Percentiles rank a stretch among this genome's conserved stretches.
Evolutionary conservation across 2,113 vertebrate genomes (phyloP).

Genomic region (Sigmodon hispidus): DNA sequence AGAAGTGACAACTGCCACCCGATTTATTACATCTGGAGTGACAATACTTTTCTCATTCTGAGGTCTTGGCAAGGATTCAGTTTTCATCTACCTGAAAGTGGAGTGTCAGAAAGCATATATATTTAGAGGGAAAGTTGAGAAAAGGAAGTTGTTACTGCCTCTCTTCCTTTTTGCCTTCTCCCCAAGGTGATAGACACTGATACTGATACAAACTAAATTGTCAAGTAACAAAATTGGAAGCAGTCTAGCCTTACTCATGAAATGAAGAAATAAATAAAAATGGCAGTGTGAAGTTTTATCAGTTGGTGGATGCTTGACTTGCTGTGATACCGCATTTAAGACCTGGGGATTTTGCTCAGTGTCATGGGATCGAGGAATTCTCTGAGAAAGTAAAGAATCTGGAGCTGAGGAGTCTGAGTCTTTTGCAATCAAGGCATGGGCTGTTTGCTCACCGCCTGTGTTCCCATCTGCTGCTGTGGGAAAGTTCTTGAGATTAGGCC

Average conservation of each 20-base stretch:
- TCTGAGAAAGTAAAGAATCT: not conserved
- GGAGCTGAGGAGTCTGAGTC: slow-evolving; percentile 20
- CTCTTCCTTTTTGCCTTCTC: slow-evolving; percentile 1
- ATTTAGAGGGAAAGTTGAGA: slow-evolving; percentile 36
- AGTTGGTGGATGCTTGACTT: slow-evolving; percentile 62
- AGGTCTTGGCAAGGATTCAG: slow-evolving; percentile 15
- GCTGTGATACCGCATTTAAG: slow-evolving; percentile 42
- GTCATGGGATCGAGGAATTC: slow-evolving; percentile 55
- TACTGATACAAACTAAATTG: slow-evolving; percentile 62
- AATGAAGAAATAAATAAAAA: slow-evolving; percentile 76
- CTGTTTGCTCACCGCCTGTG: not conserved
- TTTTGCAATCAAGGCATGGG: slow-evolving; percentile 35
- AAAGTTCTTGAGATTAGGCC: slow-evolving; percentile 46
- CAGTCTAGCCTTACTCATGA: slow-evolving; percentile 33
- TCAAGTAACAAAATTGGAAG: slow-evolving; percentile 63
- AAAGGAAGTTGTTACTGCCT: slow-evolving; percentile 40
- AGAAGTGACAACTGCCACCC: not conserved
- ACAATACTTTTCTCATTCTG: slow-evolving; percentile 8
- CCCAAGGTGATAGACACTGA: slow-evolving; percentile 26
- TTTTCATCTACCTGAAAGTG: slow-evolving; percentile 31
- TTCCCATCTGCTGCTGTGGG: not conserved
- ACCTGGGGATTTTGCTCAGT: not conserved
- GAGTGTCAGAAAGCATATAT: slow-evolving; percentile 51
- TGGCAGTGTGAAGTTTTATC: slow-evolving; percentile 71
- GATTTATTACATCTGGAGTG: slow-evolving; percentile 25